Evolutionary conservation across 37 sponge, comb jelly and placozoan species (phyloP), one percentile per base, ranked within the genome.

Genomic region (Amphimedon queenslandica): DNA sequence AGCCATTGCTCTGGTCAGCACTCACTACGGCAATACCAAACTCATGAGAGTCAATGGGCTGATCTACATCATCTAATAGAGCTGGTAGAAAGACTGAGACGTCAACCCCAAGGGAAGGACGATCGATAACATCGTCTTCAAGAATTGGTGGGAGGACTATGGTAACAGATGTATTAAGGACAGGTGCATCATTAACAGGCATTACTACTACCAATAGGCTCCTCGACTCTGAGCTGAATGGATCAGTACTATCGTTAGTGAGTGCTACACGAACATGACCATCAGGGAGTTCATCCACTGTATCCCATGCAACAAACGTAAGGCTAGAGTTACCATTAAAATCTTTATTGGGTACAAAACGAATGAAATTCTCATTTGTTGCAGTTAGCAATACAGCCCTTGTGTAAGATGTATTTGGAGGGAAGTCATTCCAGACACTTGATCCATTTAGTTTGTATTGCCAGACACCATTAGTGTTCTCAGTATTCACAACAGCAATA

Each of bases 141-240:
- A 84, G 37, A 42, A 94, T 86, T 2, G 77, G 72, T 41, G 73
- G 78, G 29, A 76, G 39, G 11, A 78, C 47, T 13, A 39, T 23
- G 4, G 79, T 3, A 6, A 25, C 24, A 27, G 64, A 40, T 1
- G 42, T 28, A 30, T 87, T 76, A 13, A 94, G 37, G 16, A 90
- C 82, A n/a, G 95, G 95, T 40, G 95, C 85, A 82, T 94, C 91
- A 58, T 94, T 94, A 10, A 94, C 88, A 5, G 95, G 85, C 28
- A 90, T 72, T 0, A 94, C 71, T 64, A 63, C 30, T 20, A 88
- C 32, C 28, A 70, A 74, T 31, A 94, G 33, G 3, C 75, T 73
- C 27, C 84, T 75, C 4, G 72, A 69, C 23, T 87, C 85, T 4
- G 37, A 35, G 57, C 95, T 87, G 61, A 90, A 87, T 23, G 95